Percentiles rank a stretch among this genome's conserved stretches.
These are phyloP conservation scores for Epizoanthus stellaris DNA, from an alignment of 92 coral and sea anemone genomes.

Conservation along the genomic window DNA sequence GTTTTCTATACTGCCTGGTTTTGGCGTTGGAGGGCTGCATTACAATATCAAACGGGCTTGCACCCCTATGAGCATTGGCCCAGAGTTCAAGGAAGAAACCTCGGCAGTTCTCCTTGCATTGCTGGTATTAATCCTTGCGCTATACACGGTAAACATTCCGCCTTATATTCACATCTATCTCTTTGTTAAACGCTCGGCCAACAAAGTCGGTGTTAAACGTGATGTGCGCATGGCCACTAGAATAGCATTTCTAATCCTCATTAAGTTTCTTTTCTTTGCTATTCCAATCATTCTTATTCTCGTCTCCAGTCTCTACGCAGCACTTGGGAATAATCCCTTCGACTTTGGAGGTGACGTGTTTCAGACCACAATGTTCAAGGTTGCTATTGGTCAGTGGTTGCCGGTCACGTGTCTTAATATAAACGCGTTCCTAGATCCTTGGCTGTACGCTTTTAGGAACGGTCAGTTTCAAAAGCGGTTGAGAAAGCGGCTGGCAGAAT, in stretches of 20 bases:
- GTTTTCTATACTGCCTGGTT: constrained; percentile 70
- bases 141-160: constrained; percentile 68
- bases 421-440: constrained; percentile 79
- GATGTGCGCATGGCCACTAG: constrained; percentile 73
- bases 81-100: constrained; percentile 56
- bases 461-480: constrained; percentile 62
- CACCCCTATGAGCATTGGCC: constrained; percentile 75
- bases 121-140: constrained; percentile 54
- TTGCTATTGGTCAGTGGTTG: constrained; percentile 81
- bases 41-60: constrained; percentile 86
- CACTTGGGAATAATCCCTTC: constrained; percentile 64
- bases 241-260: constrained; percentile 66
- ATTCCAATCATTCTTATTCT: constrained; percentile 69
- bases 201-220: constrained; percentile 67
- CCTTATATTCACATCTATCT: constrained; percentile 63
- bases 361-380: constrained; percentile 74
- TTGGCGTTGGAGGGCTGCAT: constrained; percentile 80
- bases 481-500: constrained; percentile 8
- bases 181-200: constrained; percentile 63
- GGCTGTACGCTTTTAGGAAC: constrained; percentile 75
- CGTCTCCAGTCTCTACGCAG: constrained; percentile 60
- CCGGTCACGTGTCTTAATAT: constrained; percentile 84
- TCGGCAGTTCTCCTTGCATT: constrained; percentile 65
- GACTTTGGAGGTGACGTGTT: constrained; percentile 76
- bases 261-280: constrained; percentile 78